Base-by-base conservation (phyloP, 2,888 invertebrate genomes). In the Sinodicranocentrus sp. region DNA sequence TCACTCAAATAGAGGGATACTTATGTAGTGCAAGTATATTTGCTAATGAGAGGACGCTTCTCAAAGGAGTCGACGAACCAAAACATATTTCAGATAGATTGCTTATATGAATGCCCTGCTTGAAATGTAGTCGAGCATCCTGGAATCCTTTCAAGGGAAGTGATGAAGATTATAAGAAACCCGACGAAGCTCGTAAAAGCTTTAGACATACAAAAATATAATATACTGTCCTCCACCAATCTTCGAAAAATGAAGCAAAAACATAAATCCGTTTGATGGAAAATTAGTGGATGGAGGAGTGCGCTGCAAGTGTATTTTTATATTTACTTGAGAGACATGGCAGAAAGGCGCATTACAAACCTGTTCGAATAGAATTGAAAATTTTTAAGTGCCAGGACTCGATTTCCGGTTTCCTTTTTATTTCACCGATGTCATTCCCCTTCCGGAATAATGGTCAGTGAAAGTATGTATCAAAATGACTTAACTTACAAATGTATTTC, bases 341-440 rank as follows among this genome's bases (percentile, higher is more conserved):
- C 48, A 48, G 48, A 15, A n/a, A 48, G 48, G n/a, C 5, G 15
- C n/a, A 33, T 33, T 48, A 48, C 48, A 10, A 10, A n/a, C 48
- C 48, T 6, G 48, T 13, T 39, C 39, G 39, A 8, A 39, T 39
- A 5, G 39, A 13, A 39, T 39, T 2, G 48, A 48, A 48, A 48
- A 48, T 10, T n/a, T 6, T 48, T 6, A 48, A 48, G 48, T 48
- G 48, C n/a, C 15, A 48, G 48, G 10, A 48, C 48, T 48, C 48
- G 48, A 48, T 48, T 48, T 48, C 48, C 48, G 6, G 15, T n/a
- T 48, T 48, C 48, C 48, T n/a, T 48, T 48, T 48, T 48, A 48
- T 48, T 48, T 48, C 48, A 48, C 15, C n/a, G 48, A 48, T 48
- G 48, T 48, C 48, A 48, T 48, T 48, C n/a, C 48, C 5, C 48